Evolutionary conservation across 35 echinoderm and acorn worm genomes (phyloP).

Genomic region (Diadema setosum): DNA sequence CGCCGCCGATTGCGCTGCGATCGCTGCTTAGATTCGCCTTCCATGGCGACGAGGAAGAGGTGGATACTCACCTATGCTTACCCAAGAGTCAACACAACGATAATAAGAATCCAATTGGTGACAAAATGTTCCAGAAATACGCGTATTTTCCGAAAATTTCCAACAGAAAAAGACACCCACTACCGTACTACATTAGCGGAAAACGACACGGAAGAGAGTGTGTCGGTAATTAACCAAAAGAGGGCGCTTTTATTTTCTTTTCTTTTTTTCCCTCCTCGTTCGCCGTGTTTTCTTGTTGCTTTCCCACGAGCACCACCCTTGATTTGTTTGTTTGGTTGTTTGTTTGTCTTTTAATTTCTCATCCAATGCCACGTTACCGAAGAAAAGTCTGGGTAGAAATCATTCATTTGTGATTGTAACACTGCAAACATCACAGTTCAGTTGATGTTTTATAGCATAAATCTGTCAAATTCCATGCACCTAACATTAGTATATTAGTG

Average conservation of each 20-base stretch:
- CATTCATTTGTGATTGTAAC: no score
- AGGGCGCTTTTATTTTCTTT: not conserved
- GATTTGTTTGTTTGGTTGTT: no score
- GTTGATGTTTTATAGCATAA: no score
- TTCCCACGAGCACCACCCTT: no score
- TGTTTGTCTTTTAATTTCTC: no score
- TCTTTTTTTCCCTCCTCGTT: no score
- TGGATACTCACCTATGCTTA: not conserved
- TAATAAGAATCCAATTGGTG: constrained; percentile 3
- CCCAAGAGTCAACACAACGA: not conserved
- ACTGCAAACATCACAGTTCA: no score
- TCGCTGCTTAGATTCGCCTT: constrained; percentile 32
- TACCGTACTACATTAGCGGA: not conserved
- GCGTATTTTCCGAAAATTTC: not conserved
- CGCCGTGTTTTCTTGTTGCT: no score
- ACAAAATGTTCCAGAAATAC: not conserved
- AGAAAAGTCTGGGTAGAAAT: no score
- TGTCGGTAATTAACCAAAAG: not conserved
- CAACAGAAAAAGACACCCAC: not conserved
- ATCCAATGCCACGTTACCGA: no score
- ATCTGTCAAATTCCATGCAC: no score
- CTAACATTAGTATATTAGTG: no score
- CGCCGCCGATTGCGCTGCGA: constrained; percentile 62
- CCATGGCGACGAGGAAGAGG: not conserved
- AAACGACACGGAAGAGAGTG: not conserved